phyloP scores from a whole-genome alignment of 2,888 invertebrate genomes.

The Parapristionchus giblindavisi region DNA sequence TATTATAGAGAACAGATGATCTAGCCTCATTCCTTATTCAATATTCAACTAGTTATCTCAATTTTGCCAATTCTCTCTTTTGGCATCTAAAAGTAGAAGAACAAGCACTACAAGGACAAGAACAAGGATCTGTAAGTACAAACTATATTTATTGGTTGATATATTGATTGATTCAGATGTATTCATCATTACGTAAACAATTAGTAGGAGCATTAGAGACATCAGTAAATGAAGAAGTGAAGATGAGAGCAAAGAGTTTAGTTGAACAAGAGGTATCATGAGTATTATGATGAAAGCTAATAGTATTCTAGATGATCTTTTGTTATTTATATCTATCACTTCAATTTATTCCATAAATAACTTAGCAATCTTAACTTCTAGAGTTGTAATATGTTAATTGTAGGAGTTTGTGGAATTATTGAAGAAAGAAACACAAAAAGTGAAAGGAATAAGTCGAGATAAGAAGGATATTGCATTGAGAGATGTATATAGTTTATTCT shows the following conservation, averaged over 20 bases:
- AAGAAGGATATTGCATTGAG: conserved; percentile 45
- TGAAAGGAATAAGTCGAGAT: no score
- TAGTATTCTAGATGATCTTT: not conserved
- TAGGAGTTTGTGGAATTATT: conserved; percentile 57
- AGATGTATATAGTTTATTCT: not conserved
- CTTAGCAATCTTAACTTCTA: no score
- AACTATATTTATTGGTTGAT: no score
- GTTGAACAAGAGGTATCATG: conserved; percentile 35
- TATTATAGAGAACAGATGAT: conserved; percentile 42
- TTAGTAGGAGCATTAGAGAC: conserved; percentile 13
- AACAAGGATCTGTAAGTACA: conserved; percentile 26
- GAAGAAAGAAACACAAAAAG: conserved; percentile 44
- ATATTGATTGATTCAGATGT: conserved; percentile 19
- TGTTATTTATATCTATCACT: no score
- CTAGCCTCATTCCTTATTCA: conserved; percentile 61
- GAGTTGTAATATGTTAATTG: not conserved
- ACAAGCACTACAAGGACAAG: conserved; percentile 45
- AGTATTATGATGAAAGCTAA: conserved; percentile 37
- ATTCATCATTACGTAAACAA: conserved; percentile 13
- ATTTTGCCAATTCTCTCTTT: conserved; percentile 93
- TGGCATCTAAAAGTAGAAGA: conserved; percentile 76
- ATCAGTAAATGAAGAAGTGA: conserved; percentile 14
- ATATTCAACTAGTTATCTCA: conserved; percentile 86
- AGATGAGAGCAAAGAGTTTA: conserved; percentile 23
- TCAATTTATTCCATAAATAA: no score